phyloP scores from a whole-genome alignment of 2,797 vertebrate species.

The Anomalospiza imberbis region DNA sequence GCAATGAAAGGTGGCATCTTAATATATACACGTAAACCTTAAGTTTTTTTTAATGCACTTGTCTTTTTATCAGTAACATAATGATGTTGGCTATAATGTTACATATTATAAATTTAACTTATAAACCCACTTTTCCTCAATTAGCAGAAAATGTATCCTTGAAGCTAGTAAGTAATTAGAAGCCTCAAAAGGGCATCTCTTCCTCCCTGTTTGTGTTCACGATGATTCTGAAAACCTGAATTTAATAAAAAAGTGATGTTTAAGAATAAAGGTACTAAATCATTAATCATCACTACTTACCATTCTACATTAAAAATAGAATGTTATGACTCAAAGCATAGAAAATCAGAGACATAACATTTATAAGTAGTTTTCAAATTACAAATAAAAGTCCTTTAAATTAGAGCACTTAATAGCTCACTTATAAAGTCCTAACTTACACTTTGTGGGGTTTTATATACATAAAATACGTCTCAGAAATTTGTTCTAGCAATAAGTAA shows the following conservation, averaged over 20 bases:
- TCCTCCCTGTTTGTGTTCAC: neutral
- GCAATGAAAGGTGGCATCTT: neutral
- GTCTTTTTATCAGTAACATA: neutral
- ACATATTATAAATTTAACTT: neutral
- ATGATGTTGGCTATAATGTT: neutral
- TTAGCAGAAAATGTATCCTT: neutral
- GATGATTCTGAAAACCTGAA: neutral
- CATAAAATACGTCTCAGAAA: neutral
- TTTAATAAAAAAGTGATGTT: neutral
- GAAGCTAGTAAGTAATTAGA: neutral
- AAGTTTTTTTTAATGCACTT: neutral
- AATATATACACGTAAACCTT: neutral
- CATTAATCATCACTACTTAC: neutral
- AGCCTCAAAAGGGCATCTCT: neutral
- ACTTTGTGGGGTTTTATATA: neutral
- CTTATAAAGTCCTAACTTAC: neutral
- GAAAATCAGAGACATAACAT: neutral
- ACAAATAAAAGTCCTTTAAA: neutral
- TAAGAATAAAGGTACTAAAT: neutral
- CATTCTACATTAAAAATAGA: neutral
- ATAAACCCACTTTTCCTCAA: neutral
- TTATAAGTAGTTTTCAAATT: neutral
- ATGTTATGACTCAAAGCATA: neutral
- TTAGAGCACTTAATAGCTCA: neutral
- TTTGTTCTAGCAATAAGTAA: neutral